phyloP scores from a whole-genome alignment of 2,797 vertebrate species.

The Poecilia velifera region DNA sequence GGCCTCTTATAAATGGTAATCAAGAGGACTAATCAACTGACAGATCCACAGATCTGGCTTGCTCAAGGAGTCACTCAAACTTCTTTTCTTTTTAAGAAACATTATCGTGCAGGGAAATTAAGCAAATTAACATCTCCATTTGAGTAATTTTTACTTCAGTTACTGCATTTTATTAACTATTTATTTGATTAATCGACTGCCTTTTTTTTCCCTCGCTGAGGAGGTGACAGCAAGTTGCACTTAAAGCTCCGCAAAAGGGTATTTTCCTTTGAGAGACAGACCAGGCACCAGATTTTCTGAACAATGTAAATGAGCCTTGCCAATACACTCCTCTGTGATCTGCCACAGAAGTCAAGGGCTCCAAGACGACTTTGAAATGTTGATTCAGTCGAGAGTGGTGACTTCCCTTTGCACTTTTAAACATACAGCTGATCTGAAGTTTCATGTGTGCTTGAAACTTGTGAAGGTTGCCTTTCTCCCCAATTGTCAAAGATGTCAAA shows the following conservation, averaged over 20 bases:
- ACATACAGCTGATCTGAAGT: slow-evolving; percentile 85
- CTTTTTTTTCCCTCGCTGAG: slow-evolving; percentile 13
- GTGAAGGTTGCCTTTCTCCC: slow-evolving; percentile 81
- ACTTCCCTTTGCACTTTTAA: slow-evolving; percentile 81
- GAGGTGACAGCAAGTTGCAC: slow-evolving; percentile 69
- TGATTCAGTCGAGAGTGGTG: slow-evolving; percentile 82
- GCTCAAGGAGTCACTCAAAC: slow-evolving; percentile 91
- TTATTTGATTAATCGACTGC: slow-evolving; percentile 49
- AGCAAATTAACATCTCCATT: slow-evolving; percentile 17
- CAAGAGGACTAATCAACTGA: slow-evolving; percentile 99
- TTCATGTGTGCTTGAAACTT: slow-evolving; percentile 85
- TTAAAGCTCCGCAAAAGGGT: slow-evolving; percentile 62
- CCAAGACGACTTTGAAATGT: slow-evolving; percentile 87
- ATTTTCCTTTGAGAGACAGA: slow-evolving; percentile 66
- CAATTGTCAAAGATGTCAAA: slow-evolving; percentile 84
- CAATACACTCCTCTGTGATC: slow-evolving; percentile 83
- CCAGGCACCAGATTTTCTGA: slow-evolving; percentile 76
- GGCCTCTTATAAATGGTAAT: slow-evolving; percentile 99
- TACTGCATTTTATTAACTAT: slow-evolving; percentile 32
- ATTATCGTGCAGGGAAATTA: slow-evolving; percentile 19
- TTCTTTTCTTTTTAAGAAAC: slow-evolving; percentile 52
- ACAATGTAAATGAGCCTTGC: slow-evolving; percentile 86
- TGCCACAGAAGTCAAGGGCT: slow-evolving; percentile 81
- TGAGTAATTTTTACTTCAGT: slow-evolving; percentile 34
- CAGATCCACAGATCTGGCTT: slow-evolving; percentile 93